These are phyloP conservation scores for Axis porcinus DNA, from an alignment of 2,113 vertebrate genomes.

Conservation along the genomic window DNA sequence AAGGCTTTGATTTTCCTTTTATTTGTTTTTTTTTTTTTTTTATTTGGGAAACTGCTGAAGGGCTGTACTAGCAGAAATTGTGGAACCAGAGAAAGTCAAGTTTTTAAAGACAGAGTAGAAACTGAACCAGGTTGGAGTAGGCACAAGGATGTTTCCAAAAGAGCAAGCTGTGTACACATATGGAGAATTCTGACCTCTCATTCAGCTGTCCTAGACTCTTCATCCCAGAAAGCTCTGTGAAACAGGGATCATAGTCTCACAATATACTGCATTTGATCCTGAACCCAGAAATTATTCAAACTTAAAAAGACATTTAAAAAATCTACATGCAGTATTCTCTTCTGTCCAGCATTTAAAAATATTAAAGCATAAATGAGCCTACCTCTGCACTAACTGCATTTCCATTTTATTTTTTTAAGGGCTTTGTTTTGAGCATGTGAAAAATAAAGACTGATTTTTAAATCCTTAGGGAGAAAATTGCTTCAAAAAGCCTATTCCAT, in stretches of 20 bases:
- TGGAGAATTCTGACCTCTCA: neutral
- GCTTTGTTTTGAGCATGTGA: constrained; percentile 52
- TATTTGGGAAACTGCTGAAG: constrained; percentile 43
- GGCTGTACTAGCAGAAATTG: constrained; percentile 14
- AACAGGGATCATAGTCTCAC: neutral
- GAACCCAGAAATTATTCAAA: neutral
- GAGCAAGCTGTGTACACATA: neutral
- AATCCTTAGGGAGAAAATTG: constrained; percentile 47
- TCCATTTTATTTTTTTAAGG: constrained; percentile 28
- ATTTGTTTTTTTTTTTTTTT: neutral
- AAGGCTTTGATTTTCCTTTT: constrained; percentile 57
- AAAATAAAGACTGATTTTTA: constrained; percentile 55
- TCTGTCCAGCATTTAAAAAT: neutral
- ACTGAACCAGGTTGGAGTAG: neutral
- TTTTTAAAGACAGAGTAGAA: constrained; percentile 32
- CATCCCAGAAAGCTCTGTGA: neutral
- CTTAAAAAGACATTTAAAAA: neutral
- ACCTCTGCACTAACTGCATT: neutral
- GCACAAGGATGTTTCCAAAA: neutral
- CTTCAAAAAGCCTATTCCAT: constrained; percentile 41
- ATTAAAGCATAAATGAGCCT: neutral
- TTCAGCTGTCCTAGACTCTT: neutral
- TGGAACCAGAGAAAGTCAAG: constrained; percentile 35
- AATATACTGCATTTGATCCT: neutral
- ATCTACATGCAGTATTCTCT: neutral